Percentiles rank a stretch among this genome's conserved stretches.
These are phyloP conservation scores for Suillia variegata DNA, from an alignment of 2,888 invertebrate species.

Conservation along the genomic window DNA sequence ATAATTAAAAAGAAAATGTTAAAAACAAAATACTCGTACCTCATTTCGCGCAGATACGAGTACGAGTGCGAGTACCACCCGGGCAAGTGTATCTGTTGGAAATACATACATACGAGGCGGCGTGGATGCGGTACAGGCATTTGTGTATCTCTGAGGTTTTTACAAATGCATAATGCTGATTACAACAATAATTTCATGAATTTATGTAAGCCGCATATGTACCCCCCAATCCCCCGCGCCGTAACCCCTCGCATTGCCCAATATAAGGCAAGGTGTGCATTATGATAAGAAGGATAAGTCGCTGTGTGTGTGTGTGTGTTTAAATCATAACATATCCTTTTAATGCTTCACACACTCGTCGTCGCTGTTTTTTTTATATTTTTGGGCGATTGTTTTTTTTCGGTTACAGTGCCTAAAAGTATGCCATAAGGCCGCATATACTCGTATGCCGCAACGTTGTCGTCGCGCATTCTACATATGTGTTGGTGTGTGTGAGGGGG, in stretches of 20 bases:
- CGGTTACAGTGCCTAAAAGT: constrained; percentile 14
- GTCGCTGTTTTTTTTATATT: constrained; percentile 9
- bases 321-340: constrained; percentile 38
- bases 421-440: constrained; percentile 13
- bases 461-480: constrained; percentile 2
- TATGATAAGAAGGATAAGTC: constrained; percentile 33
- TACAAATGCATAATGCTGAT: constrained; percentile 59
- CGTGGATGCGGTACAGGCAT: not conserved
- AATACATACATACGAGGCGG: not conserved
- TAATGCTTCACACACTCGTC: constrained; percentile 28
- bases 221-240: not conserved
- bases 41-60: constrained; percentile 12
- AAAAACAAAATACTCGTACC: constrained; percentile 10
- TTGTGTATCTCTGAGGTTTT: constrained; percentile 47
- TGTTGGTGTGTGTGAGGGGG: no score
- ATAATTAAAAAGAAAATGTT: constrained; percentile 52
- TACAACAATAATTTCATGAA: constrained; percentile 57
- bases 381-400: not conserved
- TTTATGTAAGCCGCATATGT: constrained; percentile 42
- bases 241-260: not conserved
- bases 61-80: no score
- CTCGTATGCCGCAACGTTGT: constrained; percentile 2
- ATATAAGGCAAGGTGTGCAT: constrained; percentile 31
- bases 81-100: no score
- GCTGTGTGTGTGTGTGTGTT: constrained; percentile 14